phyloP scores from a whole-genome alignment of 2,797 vertebrate genomes.

The Xiphophorus birchmanni region DNA sequence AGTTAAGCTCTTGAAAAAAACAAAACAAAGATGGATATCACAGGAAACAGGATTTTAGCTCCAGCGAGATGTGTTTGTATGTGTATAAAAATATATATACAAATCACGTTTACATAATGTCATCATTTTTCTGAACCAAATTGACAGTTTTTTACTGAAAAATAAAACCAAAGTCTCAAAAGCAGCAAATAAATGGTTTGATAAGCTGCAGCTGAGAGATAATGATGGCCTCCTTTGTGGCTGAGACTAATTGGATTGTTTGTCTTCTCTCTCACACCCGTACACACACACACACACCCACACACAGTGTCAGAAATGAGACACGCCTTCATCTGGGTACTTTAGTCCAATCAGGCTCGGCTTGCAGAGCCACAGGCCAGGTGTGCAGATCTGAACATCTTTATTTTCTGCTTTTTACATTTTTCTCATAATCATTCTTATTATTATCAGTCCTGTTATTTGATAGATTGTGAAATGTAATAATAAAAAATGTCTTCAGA shows the following conservation, averaged over 20 bases:
- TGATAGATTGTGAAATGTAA: neutral
- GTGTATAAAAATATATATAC: neutral
- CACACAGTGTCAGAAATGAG: neutral
- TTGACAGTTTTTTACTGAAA: neutral
- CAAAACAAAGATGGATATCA: neutral
- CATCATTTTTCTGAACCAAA: neutral
- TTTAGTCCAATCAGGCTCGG: neutral
- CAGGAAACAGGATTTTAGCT: neutral
- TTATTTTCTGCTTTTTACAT: neutral
- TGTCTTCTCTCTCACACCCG: neutral
- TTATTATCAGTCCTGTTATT: neutral
- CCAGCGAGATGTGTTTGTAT: neutral
- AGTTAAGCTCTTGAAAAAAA: neutral
- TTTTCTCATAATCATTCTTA: neutral
- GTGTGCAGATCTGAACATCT: slow-evolving; percentile 1
- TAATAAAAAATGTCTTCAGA: neutral
- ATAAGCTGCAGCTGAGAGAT: neutral
- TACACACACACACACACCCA: neutral
- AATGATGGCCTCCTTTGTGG: neutral
- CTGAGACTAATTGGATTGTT: neutral
- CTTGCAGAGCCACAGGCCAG: neutral
- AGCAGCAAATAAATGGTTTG: slow-evolving; percentile 1
- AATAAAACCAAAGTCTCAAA: neutral
- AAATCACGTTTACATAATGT: neutral
- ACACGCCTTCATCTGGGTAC: slow-evolving; percentile 3